These are phyloP conservation scores for Agapornis roseicollis DNA, from an alignment of 2,113 vertebrate species.

Conservation along the genomic window DNA sequence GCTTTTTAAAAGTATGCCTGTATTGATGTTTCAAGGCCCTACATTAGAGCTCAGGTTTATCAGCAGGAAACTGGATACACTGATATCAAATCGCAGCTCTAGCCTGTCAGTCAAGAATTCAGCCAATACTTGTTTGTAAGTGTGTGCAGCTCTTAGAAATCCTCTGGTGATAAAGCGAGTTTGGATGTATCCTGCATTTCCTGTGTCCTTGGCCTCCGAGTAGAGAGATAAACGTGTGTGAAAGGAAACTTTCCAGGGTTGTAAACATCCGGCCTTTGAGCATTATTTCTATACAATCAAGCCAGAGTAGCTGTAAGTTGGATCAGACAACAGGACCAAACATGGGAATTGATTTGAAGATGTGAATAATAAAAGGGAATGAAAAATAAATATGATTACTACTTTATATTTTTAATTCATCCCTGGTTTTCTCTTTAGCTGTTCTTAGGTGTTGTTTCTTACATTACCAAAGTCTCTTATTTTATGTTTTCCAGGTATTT, in stretches of 20 bases:
- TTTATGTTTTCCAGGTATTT: neutral
- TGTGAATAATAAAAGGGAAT: neutral
- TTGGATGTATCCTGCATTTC: neutral
- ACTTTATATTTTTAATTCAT: neutral
- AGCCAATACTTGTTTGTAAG: constrained; percentile 38
- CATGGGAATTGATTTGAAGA: neutral
- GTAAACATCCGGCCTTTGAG: constrained; percentile 24
- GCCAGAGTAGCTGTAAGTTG: neutral
- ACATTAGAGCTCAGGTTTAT: constrained; percentile 20
- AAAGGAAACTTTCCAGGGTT: constrained; percentile 35
- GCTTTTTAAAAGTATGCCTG: neutral
- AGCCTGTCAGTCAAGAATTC: constrained; percentile 44
- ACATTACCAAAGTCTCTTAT: neutral
- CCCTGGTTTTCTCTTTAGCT: neutral
- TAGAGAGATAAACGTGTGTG: neutral
- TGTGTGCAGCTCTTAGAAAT: neutral
- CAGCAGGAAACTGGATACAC: constrained; percentile 4
- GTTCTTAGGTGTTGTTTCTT: neutral
- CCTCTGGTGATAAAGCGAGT: constrained; percentile 31
- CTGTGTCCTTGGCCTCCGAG: constrained; percentile 45
- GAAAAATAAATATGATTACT: neutral
- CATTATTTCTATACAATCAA: constrained; percentile 1
- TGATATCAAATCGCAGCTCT: constrained; percentile 40
- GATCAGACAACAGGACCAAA: neutral
- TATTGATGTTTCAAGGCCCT: constrained; percentile 32